phyloP scores from a whole-genome alignment of 2,797 vertebrate species.

The Clarias fuscus region DNA sequence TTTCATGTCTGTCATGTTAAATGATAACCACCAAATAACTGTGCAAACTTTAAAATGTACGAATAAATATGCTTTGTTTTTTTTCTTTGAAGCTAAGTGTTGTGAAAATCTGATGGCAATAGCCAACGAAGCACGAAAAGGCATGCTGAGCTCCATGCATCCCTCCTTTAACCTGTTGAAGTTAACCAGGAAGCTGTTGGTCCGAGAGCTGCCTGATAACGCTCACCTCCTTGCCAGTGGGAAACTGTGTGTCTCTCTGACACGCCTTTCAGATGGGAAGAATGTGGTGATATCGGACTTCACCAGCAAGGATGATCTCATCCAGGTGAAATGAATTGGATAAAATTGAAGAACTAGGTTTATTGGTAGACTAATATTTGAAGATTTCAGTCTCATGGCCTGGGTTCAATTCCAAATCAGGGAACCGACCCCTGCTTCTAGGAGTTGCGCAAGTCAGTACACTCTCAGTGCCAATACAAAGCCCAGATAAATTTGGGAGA shows the following conservation, averaged over 20 bases:
- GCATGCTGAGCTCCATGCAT: constrained; percentile 78
- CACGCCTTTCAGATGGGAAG: constrained; percentile 81
- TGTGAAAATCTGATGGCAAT: constrained; percentile 73
- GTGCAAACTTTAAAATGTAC: neutral
- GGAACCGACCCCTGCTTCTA: too few species aligned
- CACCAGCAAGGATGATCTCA: constrained; percentile 83
- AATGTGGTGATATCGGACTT: constrained; percentile 87
- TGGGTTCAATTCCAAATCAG: too few species aligned
- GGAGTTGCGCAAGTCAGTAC: too few species aligned
- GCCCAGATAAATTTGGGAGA: too few species aligned
- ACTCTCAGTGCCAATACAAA: too few species aligned
- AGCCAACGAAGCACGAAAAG: constrained; percentile 71
- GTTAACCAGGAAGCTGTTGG: constrained; percentile 69
- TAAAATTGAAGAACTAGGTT: too few species aligned
- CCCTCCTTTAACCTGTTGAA: constrained; percentile 78
- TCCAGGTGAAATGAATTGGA: constrained; percentile 74
- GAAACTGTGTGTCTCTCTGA: constrained; percentile 83
- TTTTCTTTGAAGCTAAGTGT: constrained; percentile 66
- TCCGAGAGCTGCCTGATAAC: constrained; percentile 75
- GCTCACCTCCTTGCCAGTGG: constrained; percentile 77
- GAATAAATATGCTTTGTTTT: too few species aligned
- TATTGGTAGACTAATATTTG: too few species aligned
- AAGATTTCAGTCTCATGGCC: too few species aligned
- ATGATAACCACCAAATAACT: neutral
- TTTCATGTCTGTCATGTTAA: neutral